Percentiles rank a stretch among this genome's conserved stretches.
Evolutionary conservation across 2,888 invertebrate genomes (phyloP).

Genomic region (Mythimna ferrago): DNA sequence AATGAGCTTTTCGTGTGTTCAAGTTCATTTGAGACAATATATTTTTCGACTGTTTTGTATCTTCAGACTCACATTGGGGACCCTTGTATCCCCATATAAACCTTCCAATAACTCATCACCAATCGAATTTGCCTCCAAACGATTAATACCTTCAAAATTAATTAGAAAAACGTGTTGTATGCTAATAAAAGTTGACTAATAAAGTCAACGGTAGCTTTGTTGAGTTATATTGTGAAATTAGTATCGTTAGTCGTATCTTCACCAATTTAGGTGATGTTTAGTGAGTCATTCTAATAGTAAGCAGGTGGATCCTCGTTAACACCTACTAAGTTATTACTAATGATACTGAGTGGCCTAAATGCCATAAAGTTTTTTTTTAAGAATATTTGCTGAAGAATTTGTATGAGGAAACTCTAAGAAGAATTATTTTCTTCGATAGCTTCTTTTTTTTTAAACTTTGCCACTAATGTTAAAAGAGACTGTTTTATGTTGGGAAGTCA

Average conservation of each 20-base stretch:
- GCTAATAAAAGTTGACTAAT: conserved; percentile 66
- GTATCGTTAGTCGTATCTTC: conserved; percentile 41
- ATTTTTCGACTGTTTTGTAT: background rate
- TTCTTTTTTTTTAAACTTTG: no score
- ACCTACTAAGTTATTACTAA: conserved; percentile 56
- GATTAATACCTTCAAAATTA: conserved; percentile 55
- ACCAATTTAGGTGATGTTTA: conserved; percentile 54
- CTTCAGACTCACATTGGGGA: background rate
- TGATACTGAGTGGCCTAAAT: conserved; percentile 34
- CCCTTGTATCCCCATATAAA: background rate
- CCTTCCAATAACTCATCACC: conserved; percentile 30
- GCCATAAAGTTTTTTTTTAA: background rate
- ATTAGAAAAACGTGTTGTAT: conserved; percentile 69
- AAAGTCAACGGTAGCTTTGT: conserved; percentile 64
- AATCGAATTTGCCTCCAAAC: conserved; percentile 17
- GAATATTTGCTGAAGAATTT: background rate
- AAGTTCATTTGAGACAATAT: no score
- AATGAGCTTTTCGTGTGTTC: background rate
- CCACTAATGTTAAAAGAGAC: no score
- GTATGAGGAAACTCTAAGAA: background rate
- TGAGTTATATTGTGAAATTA: conserved; percentile 64
- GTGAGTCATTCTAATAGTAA: conserved; percentile 65
- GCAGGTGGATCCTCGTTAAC: conserved; percentile 56
- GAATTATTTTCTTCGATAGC: background rate
- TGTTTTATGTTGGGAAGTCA: no score